A percentile compares a stretch with the other conserved stretches of the same genome.
Conservation (phyloP, 92 coral and sea anemone genomes). For the Siderastrea siderea region DNA sequence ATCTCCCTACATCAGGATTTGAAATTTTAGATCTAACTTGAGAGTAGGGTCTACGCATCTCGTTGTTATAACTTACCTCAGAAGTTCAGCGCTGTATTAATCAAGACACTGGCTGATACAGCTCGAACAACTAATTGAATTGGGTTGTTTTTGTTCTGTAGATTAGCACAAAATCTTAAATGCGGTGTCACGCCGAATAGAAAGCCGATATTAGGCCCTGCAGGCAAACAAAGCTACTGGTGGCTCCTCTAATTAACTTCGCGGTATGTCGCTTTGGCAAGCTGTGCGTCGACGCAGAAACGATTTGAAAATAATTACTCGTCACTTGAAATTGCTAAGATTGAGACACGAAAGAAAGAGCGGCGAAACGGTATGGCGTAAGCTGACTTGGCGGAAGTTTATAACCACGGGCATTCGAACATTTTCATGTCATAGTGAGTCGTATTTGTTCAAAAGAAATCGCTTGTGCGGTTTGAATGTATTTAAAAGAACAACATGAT, state of each 20-base stretch:
- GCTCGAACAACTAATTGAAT: slow-evolving; percentile 6
- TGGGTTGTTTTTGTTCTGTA: slow-evolving; percentile 16
- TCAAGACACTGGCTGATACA: neutral
- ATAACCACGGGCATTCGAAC: neutral
- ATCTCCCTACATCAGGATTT: neutral
- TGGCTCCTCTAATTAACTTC: slow-evolving; percentile 33
- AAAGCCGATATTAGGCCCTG: slow-evolving; percentile 30
- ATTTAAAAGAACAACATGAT: neutral
- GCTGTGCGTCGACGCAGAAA: slow-evolving; percentile 22
- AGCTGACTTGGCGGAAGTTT: neutral
- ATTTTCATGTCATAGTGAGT: neutral
- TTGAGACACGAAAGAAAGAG: neutral
- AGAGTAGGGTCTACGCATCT: neutral
- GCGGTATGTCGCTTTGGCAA: slow-evolving; percentile 13
- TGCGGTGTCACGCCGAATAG: slow-evolving; percentile 24
- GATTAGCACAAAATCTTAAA: slow-evolving; percentile 46
- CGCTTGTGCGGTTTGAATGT: neutral
- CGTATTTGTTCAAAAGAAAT: slow-evolving; percentile 1
- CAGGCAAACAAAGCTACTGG: slow-evolving; percentile 41
- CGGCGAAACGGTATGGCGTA: neutral
- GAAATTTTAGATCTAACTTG: neutral
- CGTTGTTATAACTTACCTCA: slow-evolving; percentile 7
- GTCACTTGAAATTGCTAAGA: neutral
- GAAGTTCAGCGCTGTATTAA: neutral
- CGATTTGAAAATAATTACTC: neutral